Percentiles rank a stretch among this genome's conserved stretches.
These are phyloP conservation scores for Ashinkailepas kermadecensis DNA, from an alignment of 2,888 invertebrate species.

Conservation along the genomic window DNA sequence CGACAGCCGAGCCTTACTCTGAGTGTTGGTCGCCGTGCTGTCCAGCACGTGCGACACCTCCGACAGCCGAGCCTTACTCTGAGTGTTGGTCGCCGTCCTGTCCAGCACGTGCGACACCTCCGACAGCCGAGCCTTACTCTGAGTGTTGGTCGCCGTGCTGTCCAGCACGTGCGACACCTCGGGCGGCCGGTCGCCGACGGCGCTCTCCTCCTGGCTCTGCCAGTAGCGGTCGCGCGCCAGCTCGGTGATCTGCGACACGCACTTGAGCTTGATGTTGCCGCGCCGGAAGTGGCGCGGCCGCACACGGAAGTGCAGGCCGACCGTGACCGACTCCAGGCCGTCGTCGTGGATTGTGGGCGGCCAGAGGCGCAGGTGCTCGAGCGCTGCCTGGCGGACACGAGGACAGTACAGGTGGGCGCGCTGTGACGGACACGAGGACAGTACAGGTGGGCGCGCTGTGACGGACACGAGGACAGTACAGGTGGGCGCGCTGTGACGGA, in stretches of 20 bases:
- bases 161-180: slow-evolving; percentile 17
- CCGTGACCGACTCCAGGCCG: slow-evolving; percentile 1
- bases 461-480: too few relatives aligned
- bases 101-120: too few relatives aligned
- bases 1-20: too few relatives aligned
- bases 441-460: too few relatives aligned
- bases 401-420: not conserved
- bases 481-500: too few relatives aligned
- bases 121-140: too few relatives aligned
- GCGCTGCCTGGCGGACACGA: not conserved
- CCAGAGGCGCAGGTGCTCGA: not conserved
- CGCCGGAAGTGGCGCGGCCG: slow-evolving; percentile 3
- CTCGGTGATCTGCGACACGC: not conserved
- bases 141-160: not conserved
- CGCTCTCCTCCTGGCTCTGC: slow-evolving; percentile 9
- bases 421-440: too few relatives aligned
- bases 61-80: too few relatives aligned
- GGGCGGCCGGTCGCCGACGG: slow-evolving; percentile 13
- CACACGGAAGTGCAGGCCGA: slow-evolving; percentile 6
- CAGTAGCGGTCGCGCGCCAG: not conserved
- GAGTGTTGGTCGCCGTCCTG: too few relatives aligned
- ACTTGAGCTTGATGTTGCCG: slow-evolving; percentile 19
- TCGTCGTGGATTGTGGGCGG: slow-evolving; percentile 11
- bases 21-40: too few relatives aligned
- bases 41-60: too few relatives aligned